Percentiles rank a stretch among this genome's conserved stretches.
Evolutionary conservation across 2,797 vertebrate genomes (phyloP).

Genomic region (Argyrosomus regius): DNA sequence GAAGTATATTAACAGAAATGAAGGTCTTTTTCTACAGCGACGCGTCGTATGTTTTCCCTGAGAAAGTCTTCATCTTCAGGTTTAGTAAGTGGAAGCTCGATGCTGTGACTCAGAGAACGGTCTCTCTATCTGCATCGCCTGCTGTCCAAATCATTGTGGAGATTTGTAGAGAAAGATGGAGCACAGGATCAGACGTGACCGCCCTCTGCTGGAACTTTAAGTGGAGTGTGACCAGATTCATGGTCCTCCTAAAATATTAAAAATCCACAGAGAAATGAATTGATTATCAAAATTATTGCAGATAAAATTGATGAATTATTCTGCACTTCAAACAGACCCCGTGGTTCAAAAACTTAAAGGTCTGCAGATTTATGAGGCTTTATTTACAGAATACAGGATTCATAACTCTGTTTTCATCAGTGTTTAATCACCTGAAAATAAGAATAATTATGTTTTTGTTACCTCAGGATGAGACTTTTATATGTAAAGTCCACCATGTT

Average conservation of each 20-base stretch:
- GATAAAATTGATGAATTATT: no score
- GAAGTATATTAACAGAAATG: conserved; percentile 24
- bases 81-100: conserved; percentile 9
- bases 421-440: no score
- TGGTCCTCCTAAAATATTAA: background rate
- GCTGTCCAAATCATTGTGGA: background rate
- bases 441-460: no score
- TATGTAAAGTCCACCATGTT: no score
- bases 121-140: background rate
- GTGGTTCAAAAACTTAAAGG: no score
- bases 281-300: no score
- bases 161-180: background rate
- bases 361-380: no score
- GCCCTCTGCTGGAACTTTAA: conserved; percentile 43
- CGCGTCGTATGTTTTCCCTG: conserved; percentile 13
- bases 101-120: background rate
- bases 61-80: background rate
- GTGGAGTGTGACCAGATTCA: background rate
- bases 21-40: conserved; percentile 11
- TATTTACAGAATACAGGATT: no score
- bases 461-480: no score
- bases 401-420: no score
- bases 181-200: background rate
- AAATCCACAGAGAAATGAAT: background rate
- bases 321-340: no score